Evolutionary conservation across 1,140 invertebrate genomes (phyloP).

Genomic region (Drosophila ananassae): DNA sequence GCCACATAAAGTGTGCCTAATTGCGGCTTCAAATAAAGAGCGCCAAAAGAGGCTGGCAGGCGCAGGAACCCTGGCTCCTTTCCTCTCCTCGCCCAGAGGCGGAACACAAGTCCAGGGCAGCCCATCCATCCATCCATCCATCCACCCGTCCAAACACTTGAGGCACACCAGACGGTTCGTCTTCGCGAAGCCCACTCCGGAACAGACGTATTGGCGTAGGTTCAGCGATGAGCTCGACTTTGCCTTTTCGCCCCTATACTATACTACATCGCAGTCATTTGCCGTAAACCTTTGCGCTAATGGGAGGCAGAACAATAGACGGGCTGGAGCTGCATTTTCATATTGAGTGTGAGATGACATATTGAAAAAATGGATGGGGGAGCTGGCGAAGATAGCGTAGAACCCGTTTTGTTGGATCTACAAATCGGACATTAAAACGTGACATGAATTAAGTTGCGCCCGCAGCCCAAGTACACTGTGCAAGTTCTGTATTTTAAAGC

Average conservation of each 20-base stretch:
- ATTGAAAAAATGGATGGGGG: neutral
- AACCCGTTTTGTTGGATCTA: conserved; percentile 11
- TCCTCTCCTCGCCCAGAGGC: conserved; percentile 32
- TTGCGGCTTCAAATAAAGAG: conserved; percentile 82
- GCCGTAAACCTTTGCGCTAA: conserved; percentile 22
- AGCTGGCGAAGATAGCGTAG: neutral
- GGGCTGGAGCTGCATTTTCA: conserved; percentile 1
- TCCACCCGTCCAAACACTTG: conserved; percentile 4
- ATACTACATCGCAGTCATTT: neutral
- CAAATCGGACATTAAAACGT: conserved; percentile 43
- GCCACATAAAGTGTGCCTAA: conserved; percentile 82
- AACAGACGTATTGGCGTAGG: conserved; percentile 64
- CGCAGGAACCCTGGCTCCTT: conserved; percentile 1
- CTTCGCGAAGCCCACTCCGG: conserved; percentile 12
- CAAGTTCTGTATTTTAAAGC: neutral
- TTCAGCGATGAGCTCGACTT: conserved; percentile 31
- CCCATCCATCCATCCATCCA: conserved; percentile 26
- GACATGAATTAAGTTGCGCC: conserved; percentile 37
- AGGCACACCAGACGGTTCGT: conserved; percentile 26
- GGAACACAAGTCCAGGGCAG: conserved; percentile 8
- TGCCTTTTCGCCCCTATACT: conserved; percentile 4
- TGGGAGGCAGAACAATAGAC: conserved; percentile 9
- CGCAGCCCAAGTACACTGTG: neutral
- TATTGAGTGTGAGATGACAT: conserved; percentile 18
- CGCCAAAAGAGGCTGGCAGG: conserved; percentile 36